Conservation (phyloP, 2,888 invertebrate genomes). For the Aproaerema taeniolella region DNA sequence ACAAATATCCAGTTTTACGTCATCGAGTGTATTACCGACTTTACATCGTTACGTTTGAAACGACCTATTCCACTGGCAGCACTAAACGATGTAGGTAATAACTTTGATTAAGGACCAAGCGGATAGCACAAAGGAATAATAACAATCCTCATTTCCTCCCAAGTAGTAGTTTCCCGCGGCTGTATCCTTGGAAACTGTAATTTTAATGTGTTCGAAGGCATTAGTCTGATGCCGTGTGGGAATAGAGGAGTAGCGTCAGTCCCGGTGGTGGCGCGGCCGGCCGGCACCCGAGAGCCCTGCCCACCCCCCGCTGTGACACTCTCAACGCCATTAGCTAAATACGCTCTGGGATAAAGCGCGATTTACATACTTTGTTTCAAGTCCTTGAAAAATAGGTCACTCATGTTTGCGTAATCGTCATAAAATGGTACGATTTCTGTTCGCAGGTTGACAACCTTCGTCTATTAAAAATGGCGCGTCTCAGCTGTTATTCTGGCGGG, state of each 20-base stretch:
- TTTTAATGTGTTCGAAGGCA: conserved; percentile 70
- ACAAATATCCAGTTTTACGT: too few relatives aligned
- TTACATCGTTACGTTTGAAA: conserved; percentile 31
- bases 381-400: background rate
- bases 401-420: background rate
- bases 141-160: conserved; percentile 58
- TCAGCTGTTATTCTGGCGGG: conserved; percentile 60
- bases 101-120: conserved; percentile 64
- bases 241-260: conserved; percentile 41
- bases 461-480: conserved; percentile 66
- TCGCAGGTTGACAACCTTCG: conserved; percentile 6
- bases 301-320: conserved; percentile 21
- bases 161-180: conserved; percentile 55
- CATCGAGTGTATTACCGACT: conserved; percentile 19
- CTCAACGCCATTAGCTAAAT: conserved; percentile 38
- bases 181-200: conserved; percentile 69
- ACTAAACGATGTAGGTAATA: conserved; percentile 53
- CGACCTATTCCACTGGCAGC: conserved; percentile 41
- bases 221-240: conserved; percentile 54
- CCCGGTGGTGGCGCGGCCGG: conserved; percentile 36
- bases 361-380: conserved; percentile 16
- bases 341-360: conserved; percentile 21
- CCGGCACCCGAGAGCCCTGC: conserved; percentile 27
- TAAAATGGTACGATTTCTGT: background rate
- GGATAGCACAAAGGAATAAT: conserved; percentile 67